A percentile compares a stretch with the other conserved stretches of the same genome.
These are phyloP conservation scores for Ericerus pela DNA, from an alignment of 1,140 invertebrate species.

Conservation along the genomic window DNA sequence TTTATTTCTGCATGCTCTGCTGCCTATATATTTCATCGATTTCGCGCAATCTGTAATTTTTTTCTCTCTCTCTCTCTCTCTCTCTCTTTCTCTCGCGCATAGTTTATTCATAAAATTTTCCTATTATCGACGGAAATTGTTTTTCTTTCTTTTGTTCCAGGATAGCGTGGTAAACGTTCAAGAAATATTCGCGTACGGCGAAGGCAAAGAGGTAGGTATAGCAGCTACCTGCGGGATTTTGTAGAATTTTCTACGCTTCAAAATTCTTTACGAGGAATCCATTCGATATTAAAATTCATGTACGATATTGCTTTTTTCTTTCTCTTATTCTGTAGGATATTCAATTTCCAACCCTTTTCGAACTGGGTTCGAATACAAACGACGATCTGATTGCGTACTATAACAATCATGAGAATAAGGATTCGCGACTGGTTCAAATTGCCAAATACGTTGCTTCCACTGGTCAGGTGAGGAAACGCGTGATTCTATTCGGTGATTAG, in stretches of 20 bases:
- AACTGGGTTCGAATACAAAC: constrained; percentile 40
- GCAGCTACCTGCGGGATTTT: too few species aligned
- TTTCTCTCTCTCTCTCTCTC: too few species aligned
- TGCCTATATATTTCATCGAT: too few species aligned
- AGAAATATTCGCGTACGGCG: constrained; percentile 37
- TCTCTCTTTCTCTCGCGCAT: too few species aligned
- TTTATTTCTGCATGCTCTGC: too few species aligned
- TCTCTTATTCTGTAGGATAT: constrained; percentile 27
- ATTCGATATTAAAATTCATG: not conserved
- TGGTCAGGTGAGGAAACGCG: constrained; percentile 37
- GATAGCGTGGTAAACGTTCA: constrained; percentile 53
- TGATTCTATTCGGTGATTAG: not conserved
- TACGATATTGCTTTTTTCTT: not conserved
- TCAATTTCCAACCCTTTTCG: constrained; percentile 63
- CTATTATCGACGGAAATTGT: too few species aligned
- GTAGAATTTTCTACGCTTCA: not conserved
- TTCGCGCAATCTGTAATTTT: too few species aligned
- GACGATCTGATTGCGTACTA: constrained; percentile 10
- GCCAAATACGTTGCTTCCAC: constrained; percentile 67
- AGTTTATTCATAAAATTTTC: too few species aligned
- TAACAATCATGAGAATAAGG: constrained; percentile 15
- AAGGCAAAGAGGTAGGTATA: constrained; percentile 15
- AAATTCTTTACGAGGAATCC: not conserved
- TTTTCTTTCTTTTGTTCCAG: constrained; percentile 30
- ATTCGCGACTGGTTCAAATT: constrained; percentile 30